Evolutionary conservation across 1,140 invertebrate genomes (phyloP).

Genomic region (Drosophila willistoni): DNA sequence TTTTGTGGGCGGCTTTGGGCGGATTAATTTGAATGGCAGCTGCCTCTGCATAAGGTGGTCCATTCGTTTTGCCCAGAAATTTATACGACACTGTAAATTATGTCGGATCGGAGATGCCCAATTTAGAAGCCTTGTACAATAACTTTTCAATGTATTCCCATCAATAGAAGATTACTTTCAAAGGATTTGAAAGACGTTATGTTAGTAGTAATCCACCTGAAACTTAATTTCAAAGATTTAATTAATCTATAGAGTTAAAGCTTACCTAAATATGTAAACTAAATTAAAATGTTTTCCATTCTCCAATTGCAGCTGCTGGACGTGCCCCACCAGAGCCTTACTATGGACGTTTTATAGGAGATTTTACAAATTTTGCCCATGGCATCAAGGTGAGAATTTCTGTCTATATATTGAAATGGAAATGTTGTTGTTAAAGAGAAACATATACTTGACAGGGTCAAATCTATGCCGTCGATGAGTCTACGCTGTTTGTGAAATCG

Average conservation of each 20-base stretch:
- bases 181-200: too few species aligned
- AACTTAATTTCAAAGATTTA: too few species aligned
- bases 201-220: too few species aligned
- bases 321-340: slow-evolving; percentile 86
- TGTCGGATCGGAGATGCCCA: too few species aligned
- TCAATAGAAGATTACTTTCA: too few species aligned
- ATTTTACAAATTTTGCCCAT: slow-evolving; percentile 88
- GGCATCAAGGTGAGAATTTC: slow-evolving; percentile 85
- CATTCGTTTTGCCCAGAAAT: background rate
- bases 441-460: slow-evolving; percentile 84
- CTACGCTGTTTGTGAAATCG: slow-evolving; percentile 92
- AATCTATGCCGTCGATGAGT: slow-evolving; percentile 94
- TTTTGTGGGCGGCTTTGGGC: slow-evolving; percentile 28
- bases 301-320: slow-evolving; percentile 53
- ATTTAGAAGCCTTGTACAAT: too few species aligned
- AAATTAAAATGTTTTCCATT: too few species aligned
- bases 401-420: background rate
- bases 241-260: too few species aligned
- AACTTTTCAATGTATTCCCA: too few species aligned
- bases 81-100: too few species aligned
- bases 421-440: background rate
- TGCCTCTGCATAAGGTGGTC: slow-evolving; percentile 35
- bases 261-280: too few species aligned
- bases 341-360: slow-evolving; percentile 90
- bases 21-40: slow-evolving; percentile 68